phyloP scores from a whole-genome alignment of 1,140 invertebrate genomes.

The Drosophila carrolli region DNA sequence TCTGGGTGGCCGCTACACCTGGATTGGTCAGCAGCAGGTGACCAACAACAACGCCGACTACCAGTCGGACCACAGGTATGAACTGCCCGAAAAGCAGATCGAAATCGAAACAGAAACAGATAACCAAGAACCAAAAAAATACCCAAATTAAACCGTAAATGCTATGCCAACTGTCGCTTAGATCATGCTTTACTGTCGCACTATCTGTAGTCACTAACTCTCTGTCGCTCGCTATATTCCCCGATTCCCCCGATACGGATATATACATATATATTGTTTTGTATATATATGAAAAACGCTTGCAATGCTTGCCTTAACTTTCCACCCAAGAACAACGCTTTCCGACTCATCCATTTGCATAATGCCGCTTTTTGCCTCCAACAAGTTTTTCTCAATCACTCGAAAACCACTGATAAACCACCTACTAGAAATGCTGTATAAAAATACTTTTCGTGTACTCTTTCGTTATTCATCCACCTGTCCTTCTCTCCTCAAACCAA shows the following conservation, averaged over 20 bases:
- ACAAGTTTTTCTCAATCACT: constrained; percentile 33
- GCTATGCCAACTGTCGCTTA: constrained; percentile 78
- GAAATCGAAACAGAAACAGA: not conserved
- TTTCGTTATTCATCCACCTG: constrained; percentile 56
- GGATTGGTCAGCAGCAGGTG: constrained; percentile 60
- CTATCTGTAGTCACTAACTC: constrained; percentile 60
- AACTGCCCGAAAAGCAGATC: not conserved
- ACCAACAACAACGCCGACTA: constrained; percentile 59
- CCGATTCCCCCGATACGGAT: constrained; percentile 5
- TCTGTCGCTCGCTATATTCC: constrained; percentile 35
- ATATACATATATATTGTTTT: constrained; percentile 21
- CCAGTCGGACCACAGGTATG: constrained; percentile 67
- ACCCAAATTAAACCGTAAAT: constrained; percentile 49
- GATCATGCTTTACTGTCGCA: constrained; percentile 78
- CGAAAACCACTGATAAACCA: constrained; percentile 21
- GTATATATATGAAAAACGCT: constrained; percentile 40
- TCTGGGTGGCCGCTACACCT: constrained; percentile 61
- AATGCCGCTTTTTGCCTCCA: constrained; percentile 57
- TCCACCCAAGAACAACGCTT: constrained; percentile 8
- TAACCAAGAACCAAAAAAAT: constrained; percentile 24
- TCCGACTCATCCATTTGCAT: constrained; percentile 38
- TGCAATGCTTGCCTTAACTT: constrained; percentile 53
- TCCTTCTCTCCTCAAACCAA: constrained; percentile 35
- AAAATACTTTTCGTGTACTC: constrained; percentile 41
- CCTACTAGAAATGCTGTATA: constrained; percentile 55